Evolutionary conservation across 2,888 invertebrate genomes (phyloP).

Genomic region (Stenotaenia linearis): DNA sequence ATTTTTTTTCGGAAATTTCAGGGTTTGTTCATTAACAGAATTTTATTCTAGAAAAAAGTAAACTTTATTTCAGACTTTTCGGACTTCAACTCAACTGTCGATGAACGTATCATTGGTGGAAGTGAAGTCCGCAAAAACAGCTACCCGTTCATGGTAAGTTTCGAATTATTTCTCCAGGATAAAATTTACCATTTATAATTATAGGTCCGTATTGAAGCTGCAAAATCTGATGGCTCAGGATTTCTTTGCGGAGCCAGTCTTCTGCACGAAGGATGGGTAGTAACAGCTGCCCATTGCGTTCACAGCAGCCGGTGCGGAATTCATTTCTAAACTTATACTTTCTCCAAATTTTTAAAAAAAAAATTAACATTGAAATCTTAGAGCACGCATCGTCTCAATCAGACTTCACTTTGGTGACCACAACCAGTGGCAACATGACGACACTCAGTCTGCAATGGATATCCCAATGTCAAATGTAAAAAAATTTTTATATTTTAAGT

Average conservation of each 20-base stretch:
- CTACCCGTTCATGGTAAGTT: not conserved
- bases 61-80: not conserved
- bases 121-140: not conserved
- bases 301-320: not conserved
- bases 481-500: too few species aligned
- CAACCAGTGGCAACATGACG: not conserved
- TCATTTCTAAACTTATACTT: too few species aligned
- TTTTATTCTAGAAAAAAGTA: too few species aligned
- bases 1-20: not conserved
- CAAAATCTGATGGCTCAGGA: not conserved
- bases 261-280: not conserved
- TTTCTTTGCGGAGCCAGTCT: not conserved
- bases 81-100: not conserved
- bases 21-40: too few species aligned
- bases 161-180: too few species aligned
- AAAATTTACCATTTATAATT: too few species aligned
- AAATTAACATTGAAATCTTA: not conserved
- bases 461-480: not conserved
- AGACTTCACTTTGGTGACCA: not conserved
- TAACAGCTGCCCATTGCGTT: not conserved
- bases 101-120: not conserved
- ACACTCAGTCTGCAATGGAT: not conserved
- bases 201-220: not conserved
- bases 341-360: not conserved
- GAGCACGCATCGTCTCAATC: not conserved